These are phyloP conservation scores for Oegoconia quadripuncta DNA, from an alignment of 2,888 invertebrate genomes.

Conservation along the genomic window DNA sequence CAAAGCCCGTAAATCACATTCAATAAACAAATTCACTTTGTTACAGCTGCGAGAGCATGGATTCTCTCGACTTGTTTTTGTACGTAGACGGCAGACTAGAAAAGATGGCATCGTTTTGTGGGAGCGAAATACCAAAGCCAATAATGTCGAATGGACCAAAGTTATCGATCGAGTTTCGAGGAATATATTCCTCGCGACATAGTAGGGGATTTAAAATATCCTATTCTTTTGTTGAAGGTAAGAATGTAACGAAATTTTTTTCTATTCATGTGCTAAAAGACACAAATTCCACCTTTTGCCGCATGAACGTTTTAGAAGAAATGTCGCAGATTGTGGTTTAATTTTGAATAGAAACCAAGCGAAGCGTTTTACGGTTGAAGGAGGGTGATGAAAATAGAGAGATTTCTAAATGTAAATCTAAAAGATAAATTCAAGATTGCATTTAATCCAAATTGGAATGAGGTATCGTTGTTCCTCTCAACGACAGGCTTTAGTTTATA, in stretches of 20 bases:
- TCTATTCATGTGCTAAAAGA: neutral
- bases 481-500: no score
- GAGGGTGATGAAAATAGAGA: neutral
- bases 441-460: constrained; percentile 7
- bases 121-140: constrained; percentile 88
- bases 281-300: neutral
- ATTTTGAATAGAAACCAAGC: constrained; percentile 1
- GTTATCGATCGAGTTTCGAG: constrained; percentile 91
- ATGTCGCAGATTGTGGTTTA: neutral
- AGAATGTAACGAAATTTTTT: constrained; percentile 38
- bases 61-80: constrained; percentile 88
- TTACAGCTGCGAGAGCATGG: constrained; percentile 88
- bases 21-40: constrained; percentile 65
- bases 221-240: constrained; percentile 94
- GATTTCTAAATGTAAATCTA: constrained; percentile 4
- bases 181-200: constrained; percentile 85
- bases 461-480: constrained; percentile 5
- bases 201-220: constrained; percentile 93
- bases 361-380: constrained; percentile 1
- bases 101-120: constrained; percentile 94
- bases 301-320: neutral
- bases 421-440: constrained; percentile 4
- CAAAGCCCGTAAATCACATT: constrained; percentile 13
- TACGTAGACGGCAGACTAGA: constrained; percentile 91
- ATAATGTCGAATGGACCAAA: constrained; percentile 96